These are phyloP conservation scores for Atrichornis clamosus DNA, from an alignment of 2,113 vertebrate species.

Conservation along the genomic window DNA sequence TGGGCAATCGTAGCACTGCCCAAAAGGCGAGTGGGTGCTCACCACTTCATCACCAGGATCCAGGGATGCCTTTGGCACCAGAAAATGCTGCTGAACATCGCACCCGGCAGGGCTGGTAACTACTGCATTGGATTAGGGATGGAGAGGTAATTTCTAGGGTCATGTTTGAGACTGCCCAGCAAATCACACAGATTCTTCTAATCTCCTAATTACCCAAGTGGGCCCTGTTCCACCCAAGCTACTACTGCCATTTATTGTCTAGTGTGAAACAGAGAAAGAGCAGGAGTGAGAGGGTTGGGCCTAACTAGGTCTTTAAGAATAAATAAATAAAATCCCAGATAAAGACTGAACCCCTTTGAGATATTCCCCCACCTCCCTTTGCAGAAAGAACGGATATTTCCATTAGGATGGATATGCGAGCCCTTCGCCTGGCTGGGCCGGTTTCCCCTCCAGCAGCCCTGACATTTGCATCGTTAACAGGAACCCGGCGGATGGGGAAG, in stretches of 20 bases:
- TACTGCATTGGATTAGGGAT: not conserved
- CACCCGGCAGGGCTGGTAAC: not conserved
- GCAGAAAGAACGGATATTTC: not conserved
- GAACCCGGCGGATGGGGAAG: not conserved
- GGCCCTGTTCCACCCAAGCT: not conserved
- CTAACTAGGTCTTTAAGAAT: not conserved
- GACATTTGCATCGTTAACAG: slow-evolving; percentile 40
- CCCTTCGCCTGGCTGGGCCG: not conserved
- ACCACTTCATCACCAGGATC: not conserved
- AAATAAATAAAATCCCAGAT: slow-evolving; percentile 30
- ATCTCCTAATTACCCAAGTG: not conserved
- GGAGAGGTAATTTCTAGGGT: not conserved
- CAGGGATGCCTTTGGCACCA: not conserved
- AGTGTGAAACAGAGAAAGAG: not conserved
- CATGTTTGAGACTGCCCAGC: not conserved
- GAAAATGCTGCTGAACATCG: not conserved
- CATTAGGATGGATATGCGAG: not conserved
- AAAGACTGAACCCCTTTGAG: not conserved
- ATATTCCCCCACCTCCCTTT: not conserved
- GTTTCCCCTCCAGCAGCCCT: not conserved
- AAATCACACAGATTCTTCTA: not conserved
- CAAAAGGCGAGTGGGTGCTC: not conserved
- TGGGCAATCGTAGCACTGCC: rapidly evolving
- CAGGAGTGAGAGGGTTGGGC: not conserved
- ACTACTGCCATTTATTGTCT: not conserved